These are phyloP conservation scores for Engraulis encrasicolus DNA, from an alignment of 2,113 vertebrate genomes.

Conservation along the genomic window DNA sequence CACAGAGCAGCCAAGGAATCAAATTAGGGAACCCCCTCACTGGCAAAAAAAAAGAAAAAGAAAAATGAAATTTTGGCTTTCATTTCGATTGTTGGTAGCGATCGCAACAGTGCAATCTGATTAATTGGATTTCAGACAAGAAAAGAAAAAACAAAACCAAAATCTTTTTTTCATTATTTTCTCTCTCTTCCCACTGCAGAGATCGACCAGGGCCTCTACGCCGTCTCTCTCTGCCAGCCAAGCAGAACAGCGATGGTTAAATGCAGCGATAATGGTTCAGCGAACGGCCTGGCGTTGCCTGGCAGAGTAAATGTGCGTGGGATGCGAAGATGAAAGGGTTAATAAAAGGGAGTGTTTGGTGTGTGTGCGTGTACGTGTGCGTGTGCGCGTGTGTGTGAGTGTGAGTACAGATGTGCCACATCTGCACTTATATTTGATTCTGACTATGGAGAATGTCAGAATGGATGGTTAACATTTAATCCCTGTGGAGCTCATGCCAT, in stretches of 20 bases:
- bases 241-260: conserved; percentile 48
- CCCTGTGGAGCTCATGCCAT: conserved; percentile 3
- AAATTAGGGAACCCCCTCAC: conserved; percentile 29
- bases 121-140: conserved; percentile 45
- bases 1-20: conserved; percentile 31
- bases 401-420: conserved; percentile 21
- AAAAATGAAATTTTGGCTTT: conserved; percentile 44
- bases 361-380: conserved; percentile 10
- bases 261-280: conserved; percentile 30
- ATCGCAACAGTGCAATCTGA: conserved; percentile 50
- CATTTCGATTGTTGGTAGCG: conserved; percentile 34
- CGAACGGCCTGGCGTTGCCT: neutral
- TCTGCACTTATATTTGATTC: conserved; percentile 26
- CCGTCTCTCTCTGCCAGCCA: conserved; percentile 39
- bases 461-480: conserved; percentile 18
- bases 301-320: neutral
- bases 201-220: neutral
- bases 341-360: conserved; percentile 28
- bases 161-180: neutral
- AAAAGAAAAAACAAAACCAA: conserved; percentile 16
- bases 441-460: conserved; percentile 17
- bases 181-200: neutral
- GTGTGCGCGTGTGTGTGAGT: neutral
- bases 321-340: conserved; percentile 36
- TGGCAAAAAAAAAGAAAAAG: neutral